Conservation (phyloP, 2,888 invertebrate genomes). For the Ophioninae sp. region DNA sequence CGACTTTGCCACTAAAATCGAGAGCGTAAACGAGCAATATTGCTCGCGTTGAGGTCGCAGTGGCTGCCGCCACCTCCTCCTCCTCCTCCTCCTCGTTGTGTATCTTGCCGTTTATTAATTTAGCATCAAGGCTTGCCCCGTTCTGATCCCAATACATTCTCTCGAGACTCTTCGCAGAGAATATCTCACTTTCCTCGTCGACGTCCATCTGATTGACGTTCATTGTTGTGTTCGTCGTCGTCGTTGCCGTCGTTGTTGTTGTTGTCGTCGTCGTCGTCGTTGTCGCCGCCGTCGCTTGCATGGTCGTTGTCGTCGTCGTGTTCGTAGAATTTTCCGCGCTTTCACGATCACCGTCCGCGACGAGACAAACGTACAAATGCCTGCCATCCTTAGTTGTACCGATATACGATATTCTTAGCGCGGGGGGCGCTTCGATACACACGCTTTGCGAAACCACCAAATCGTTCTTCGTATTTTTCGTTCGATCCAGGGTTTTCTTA, state of each 20-base stretch:
- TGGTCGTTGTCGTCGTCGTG: neutral
- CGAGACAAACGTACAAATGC: constrained; percentile 76
- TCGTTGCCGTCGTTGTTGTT: neutral
- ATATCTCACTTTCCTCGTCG: constrained; percentile 78
- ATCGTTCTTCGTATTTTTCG: constrained; percentile 73
- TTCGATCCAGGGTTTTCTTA: constrained; percentile 74
- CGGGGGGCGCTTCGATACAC: constrained; percentile 75
- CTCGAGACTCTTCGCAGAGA: constrained; percentile 78
- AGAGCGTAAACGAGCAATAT: constrained; percentile 84
- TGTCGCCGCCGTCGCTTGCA: neutral
- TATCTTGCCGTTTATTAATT: constrained; percentile 83
- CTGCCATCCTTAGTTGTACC: constrained; percentile 75
- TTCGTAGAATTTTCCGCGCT: neutral
- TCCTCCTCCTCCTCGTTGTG: constrained; percentile 62
- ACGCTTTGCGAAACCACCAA: constrained; percentile 77
- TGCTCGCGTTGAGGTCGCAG: constrained; percentile 74
- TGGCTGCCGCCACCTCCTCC: neutral
- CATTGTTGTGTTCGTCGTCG: constrained; percentile 31
- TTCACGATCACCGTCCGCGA: constrained; percentile 59
- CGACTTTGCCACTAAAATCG: constrained; percentile 82
- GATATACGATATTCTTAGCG: constrained; percentile 73
- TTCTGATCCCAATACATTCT: constrained; percentile 84
- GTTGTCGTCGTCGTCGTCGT: constrained; percentile 50
- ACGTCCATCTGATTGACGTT: constrained; percentile 78
- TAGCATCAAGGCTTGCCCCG: constrained; percentile 83